phyloP scores from a whole-genome alignment of 2,888 invertebrate genomes.

The Neoascia interrupta region DNA sequence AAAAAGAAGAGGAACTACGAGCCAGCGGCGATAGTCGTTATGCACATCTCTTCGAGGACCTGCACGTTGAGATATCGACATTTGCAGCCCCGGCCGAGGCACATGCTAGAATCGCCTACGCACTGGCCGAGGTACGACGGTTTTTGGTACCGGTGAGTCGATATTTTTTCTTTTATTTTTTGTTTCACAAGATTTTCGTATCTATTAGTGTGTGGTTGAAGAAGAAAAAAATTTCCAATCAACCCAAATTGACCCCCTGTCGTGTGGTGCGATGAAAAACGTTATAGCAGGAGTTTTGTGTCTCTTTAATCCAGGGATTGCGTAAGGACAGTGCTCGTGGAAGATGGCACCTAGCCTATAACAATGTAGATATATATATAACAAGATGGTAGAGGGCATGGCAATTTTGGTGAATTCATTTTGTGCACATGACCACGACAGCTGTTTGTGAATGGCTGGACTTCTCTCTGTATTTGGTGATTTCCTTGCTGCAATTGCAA shows the following conservation, averaged over 20 bases:
- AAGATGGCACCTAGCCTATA: too few species aligned
- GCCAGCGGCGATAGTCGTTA: slow-evolving; percentile 95
- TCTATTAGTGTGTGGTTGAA: slow-evolving; percentile 15
- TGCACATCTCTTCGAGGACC: slow-evolving; percentile 93
- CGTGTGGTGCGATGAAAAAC: too few species aligned
- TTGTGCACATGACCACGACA: too few species aligned
- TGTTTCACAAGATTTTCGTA: neutral
- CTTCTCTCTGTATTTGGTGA: too few species aligned
- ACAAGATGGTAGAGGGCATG: too few species aligned
- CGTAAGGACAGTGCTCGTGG: too few species aligned
- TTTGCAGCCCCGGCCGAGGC: slow-evolving; percentile 95
- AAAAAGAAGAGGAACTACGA: slow-evolving; percentile 96
- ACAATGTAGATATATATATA: too few species aligned
- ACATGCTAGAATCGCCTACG: slow-evolving; percentile 91
- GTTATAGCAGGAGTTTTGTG: too few species aligned
- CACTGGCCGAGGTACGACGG: slow-evolving; percentile 88
- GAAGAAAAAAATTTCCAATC: slow-evolving; percentile 43
- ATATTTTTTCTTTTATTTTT: slow-evolving; percentile 6
- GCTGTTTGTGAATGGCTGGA: too few species aligned
- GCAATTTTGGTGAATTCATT: too few species aligned
- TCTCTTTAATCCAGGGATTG: too few species aligned
- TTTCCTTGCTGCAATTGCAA: too few species aligned
- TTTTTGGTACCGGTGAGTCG: slow-evolving; percentile 87
- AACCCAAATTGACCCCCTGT: slow-evolving; percentile 27
- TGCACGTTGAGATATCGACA: slow-evolving; percentile 95